A percentile compares a stretch with the other conserved stretches of the same genome.
These are phyloP conservation scores for Tauraco erythrolophus DNA, from an alignment of 2,113 vertebrate species.

Conservation along the genomic window DNA sequence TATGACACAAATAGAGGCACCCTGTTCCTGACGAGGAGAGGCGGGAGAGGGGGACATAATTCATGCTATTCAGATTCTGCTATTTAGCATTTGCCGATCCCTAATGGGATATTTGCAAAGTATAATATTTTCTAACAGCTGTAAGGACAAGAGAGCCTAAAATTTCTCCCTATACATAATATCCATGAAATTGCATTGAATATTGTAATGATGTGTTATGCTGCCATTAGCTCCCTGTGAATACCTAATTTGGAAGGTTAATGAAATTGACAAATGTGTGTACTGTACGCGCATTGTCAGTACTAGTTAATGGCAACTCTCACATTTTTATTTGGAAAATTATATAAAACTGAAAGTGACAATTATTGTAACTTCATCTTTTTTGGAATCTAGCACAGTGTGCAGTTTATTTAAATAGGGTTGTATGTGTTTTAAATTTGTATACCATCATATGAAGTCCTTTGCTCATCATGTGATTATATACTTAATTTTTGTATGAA, in stretches of 20 bases:
- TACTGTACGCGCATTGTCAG: conserved; percentile 44
- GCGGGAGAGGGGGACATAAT: conserved; percentile 32
- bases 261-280: conserved; percentile 73
- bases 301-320: conserved; percentile 68
- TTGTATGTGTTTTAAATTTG: conserved; percentile 60
- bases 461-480: conserved; percentile 29
- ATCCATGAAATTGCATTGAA: conserved; percentile 73
- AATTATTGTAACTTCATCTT: conserved; percentile 59
- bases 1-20: conserved; percentile 47
- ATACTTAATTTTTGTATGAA: conserved; percentile 41
- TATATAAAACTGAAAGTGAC: conserved; percentile 54
- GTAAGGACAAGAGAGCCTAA: conserved; percentile 73
- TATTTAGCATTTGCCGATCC: conserved; percentile 61
- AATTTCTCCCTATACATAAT: conserved; percentile 66
- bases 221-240: conserved; percentile 69
- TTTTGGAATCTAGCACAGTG: conserved; percentile 36
- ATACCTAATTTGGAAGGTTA: conserved; percentile 78
- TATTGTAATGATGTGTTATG: conserved; percentile 70
- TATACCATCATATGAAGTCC: conserved; percentile 23
- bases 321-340: conserved; percentile 69
- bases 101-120: conserved; percentile 70
- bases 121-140: conserved; percentile 75
- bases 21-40: conserved; percentile 42
- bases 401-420: conserved; percentile 64
- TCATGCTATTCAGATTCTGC: conserved; percentile 54